Evolutionary conservation across 2,113 vertebrate species (phyloP), one percentile per base, ranked within the genome.

Genomic region (Apteryx mantelli): DNA sequence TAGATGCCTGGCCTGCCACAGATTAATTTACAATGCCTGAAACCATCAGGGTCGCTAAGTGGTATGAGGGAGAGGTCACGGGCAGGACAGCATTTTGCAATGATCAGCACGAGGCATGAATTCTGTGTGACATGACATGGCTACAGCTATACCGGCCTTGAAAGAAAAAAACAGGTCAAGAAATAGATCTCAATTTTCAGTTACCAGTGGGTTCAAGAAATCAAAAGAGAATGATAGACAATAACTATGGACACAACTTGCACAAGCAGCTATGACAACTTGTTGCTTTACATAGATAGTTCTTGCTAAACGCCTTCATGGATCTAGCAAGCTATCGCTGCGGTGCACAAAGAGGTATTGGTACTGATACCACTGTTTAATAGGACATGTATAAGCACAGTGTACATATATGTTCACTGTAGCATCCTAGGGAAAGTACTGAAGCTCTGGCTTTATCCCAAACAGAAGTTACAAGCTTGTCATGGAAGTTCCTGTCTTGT

Each of bases 31-130:
- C 16, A 60, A 38, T 84, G 22, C n/a, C 82, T 28, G 46, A 69
- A 91, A 65, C 24, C 24, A 17, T 17, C 61, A 79, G 28, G 36
- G 30, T 40, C 18, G 40, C n/a, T n/a, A 55, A 48, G 10, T 46
- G 32, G 2, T 21, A 66, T 4, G 14, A 64, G 55, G 18, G 21
- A 16, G 36, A 55, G 6, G 13, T 24, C 52, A 52, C 0, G 0
- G 40, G 30, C 36, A 40, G 21, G 18, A 42, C 17, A 46, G 50
- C 55, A 68, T 26, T 77, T 63, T 66, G 69, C 55, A 83, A 34
- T 3, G 2, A 28, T 32, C 11, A 87, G 19, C 1, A 3, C 15
- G 15, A 79, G 50, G 65, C 36, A 53, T 0, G 5, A 60, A 60
- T 34, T 60, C 17, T 34, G 0, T 1, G 26, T 15, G 36, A 86